Base-by-base conservation (phyloP, 2,797 vertebrate genomes). In the Sphaeramia orbicularis region DNA sequence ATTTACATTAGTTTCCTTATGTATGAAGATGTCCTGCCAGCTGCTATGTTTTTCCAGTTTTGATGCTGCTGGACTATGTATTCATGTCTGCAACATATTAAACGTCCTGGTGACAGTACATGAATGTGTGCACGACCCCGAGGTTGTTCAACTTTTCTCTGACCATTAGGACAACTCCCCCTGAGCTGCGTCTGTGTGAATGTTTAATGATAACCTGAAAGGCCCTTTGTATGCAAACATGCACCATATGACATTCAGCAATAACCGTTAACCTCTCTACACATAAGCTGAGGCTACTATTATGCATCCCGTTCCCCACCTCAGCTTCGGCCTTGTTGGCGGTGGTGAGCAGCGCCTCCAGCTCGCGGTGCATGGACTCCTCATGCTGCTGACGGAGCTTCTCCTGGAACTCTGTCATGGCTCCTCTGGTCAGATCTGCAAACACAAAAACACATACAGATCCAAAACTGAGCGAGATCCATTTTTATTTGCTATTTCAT, bases 321-420 rank as follows among this genome's bases (percentile, higher is more conserved):
- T 97, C 93, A 4, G 92, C 82, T 57, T 97, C 95, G 27, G 85
- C 81, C 35, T 91, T 80, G 42, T 86, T 73, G 24, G 94, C 93
- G 0, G 95, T 96, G 0, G 63, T 52, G 24, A 97, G 90, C 80
- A 99, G 96, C 78, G 94, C 94, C 86, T 98, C 95, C 42, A 99
- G 93, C 85, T 99, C 98, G 3, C 91, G 84, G 89, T 96, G 96
- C 96, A 99, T 97, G 42, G 95, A 96, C 65, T 93, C 94, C 85
- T 99, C 96, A 70, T 98, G 92, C 91, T 99, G 96, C 91, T 96
- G 93, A 44, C 95, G 94, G 85, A 97, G 96, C 81, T 96, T 96
- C 94, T 98, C 96, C 95, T 99, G 95, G 79, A 99, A 99, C 93
- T 97, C 96, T 0, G 95, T 95, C 91, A 96, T 96, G 0, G 79